These are phyloP conservation scores for Okapia johnstoni DNA, from an alignment of 2,113 vertebrate species.

Conservation along the genomic window DNA sequence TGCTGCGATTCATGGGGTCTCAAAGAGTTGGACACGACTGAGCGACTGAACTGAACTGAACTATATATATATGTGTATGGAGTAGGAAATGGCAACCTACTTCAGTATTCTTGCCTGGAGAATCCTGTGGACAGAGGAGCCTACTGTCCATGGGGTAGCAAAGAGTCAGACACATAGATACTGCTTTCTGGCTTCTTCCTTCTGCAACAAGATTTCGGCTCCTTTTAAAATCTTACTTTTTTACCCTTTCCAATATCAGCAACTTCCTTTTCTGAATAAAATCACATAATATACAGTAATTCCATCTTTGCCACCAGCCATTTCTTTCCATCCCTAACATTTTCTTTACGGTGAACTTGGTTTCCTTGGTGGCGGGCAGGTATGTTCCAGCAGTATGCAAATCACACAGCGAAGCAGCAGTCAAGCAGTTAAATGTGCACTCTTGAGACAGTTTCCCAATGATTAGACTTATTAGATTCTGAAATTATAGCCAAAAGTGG, in stretches of 20 bases:
- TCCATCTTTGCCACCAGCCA: background rate
- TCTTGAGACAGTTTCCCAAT: background rate
- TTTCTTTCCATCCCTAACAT: background rate
- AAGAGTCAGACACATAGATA: background rate
- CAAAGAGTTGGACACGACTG: too few relatives aligned
- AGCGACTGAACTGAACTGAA: too few relatives aligned
- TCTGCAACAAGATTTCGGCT: constrained; percentile 43
- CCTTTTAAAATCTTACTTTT: constrained; percentile 46
- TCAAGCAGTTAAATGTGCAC: background rate
- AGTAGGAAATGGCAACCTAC: background rate
- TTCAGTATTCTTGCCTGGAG: background rate
- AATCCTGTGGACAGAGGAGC: background rate
- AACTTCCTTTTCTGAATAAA: constrained; percentile 54
- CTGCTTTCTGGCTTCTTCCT: constrained; percentile 29
- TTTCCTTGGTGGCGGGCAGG: background rate
- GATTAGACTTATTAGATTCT: constrained; percentile 3
- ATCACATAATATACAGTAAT: background rate
- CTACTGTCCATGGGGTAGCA: background rate
- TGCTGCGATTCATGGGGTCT: too few relatives aligned
- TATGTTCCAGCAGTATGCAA: background rate
- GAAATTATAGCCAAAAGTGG: background rate
- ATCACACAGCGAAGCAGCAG: background rate
- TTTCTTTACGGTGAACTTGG: background rate
- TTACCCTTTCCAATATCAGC: constrained; percentile 57
- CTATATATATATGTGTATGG: too few relatives aligned